These are phyloP conservation scores for Sarcophaga rosellei DNA, from an alignment of 2,888 invertebrate species.

Conservation along the genomic window DNA sequence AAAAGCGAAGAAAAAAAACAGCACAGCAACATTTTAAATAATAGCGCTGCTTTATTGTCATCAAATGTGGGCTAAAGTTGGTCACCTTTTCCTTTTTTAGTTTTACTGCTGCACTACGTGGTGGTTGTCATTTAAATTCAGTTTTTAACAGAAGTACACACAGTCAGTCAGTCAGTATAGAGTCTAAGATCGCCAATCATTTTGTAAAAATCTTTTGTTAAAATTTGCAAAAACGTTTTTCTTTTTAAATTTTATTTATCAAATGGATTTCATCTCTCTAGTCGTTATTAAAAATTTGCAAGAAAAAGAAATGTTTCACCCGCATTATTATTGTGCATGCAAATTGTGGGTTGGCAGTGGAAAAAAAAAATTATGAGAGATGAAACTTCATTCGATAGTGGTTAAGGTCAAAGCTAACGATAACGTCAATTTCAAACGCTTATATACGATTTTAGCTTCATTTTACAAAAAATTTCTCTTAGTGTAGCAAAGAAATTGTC, in stretches of 20 bases:
- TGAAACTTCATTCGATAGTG: neutral
- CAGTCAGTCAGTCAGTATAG: neutral
- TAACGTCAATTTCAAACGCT: no score
- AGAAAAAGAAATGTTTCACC: neutral
- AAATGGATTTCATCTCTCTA: neutral
- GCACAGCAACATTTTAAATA: neutral
- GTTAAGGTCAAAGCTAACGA: neutral
- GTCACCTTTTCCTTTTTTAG: slow-evolving; percentile 35
- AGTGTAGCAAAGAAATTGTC: neutral
- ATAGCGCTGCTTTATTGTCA: slow-evolving; percentile 13
- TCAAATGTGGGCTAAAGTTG: slow-evolving; percentile 58
- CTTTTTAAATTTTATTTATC: neutral
- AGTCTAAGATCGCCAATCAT: neutral
- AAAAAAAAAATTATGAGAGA: neutral
- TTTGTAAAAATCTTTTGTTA: neutral
- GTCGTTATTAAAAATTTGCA: neutral
- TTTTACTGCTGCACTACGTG: neutral
- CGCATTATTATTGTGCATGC: neutral
- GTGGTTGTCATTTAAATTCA: slow-evolving; percentile 14
- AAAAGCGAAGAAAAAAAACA: neutral
- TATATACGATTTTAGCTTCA: neutral
- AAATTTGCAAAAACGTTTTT: neutral
- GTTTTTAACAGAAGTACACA: neutral
- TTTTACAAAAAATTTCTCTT: neutral
- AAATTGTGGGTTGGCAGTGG: neutral